Base-by-base conservation (phyloP, 2,113 vertebrate species). In the Serinus canaria region DNA sequence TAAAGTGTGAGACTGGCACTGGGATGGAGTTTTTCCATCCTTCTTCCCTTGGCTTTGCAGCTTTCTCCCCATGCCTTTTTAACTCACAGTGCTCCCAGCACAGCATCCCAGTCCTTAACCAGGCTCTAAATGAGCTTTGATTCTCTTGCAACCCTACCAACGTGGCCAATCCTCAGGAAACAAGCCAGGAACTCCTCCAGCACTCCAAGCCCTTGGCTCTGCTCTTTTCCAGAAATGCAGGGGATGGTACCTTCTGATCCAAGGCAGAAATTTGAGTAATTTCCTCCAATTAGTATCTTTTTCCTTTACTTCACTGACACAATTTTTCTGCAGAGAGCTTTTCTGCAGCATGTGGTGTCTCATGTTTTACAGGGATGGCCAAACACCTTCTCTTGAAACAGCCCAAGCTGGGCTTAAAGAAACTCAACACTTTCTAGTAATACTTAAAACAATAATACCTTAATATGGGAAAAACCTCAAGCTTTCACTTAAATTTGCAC, bases 241-340 rank as follows among this genome's bases (percentile, higher is more conserved):
- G 50, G 75, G 11, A 17, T 73, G 72, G 35, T 83, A 70, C 20
- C 1, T 0, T 23, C 64, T 75, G 70, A 82, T 86, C 66, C 67
- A 87, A 83, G 66, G 67, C 58, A 95, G 75, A 90, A 83, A 66
- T 94, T 85, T 13, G 46, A 92, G 78, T 82, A 35, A 94, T 89
- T 94, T 90, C 87, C 89, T 92, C 83, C 89, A 92, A 74, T 77
- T 91, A 95, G 88, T 55, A 31, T 49, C 23, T 88, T 96, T 95
- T 92, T 85, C 93, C 91, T 83, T 89, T 72, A 58, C 78, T 86
- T 83, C 50, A 85, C 33, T 77, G 79, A 31, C 70, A 55, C 28
- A 15, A 0, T 23, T 90, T 79, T 79, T 91, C 89, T 95, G 77
- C 46, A 53, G 78, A 82, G 80, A 91, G 74, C 70, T 76, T 69